Evolutionary conservation across 2,888 invertebrate species (phyloP).

Genomic region (Drosophila ezoana): DNA sequence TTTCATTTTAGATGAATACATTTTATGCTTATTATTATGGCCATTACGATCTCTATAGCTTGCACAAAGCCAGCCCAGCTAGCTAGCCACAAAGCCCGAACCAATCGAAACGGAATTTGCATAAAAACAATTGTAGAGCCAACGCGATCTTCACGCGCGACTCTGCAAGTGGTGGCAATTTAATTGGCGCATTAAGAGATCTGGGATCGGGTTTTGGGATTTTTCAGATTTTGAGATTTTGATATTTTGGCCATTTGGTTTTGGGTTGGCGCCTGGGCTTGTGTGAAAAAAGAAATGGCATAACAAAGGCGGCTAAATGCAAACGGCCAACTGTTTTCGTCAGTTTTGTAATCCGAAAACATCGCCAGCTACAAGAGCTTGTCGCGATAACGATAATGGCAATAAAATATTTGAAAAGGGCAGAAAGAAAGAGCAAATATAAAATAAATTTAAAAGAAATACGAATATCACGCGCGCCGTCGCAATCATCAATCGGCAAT

Average conservation of each 20-base stretch:
- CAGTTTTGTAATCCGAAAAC: conserved; percentile 58
- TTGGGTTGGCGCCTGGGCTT: conserved; percentile 30
- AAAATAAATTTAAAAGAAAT: conserved; percentile 14
- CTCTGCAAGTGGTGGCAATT: conserved; percentile 64
- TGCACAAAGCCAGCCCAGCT: conserved; percentile 28
- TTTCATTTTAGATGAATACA: conserved; percentile 73
- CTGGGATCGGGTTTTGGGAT: conserved; percentile 14
- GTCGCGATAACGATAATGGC: conserved; percentile 51
- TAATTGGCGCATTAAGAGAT: conserved; percentile 74
- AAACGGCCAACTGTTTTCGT: conserved; percentile 44
- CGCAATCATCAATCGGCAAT: conserved; percentile 53
- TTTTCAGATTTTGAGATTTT: conserved; percentile 11
- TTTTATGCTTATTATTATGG: conserved; percentile 62
- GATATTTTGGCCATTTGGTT: conserved; percentile 4
- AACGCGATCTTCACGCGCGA: conserved; percentile 22
- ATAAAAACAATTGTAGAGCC: conserved; percentile 67
- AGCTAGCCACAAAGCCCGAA: conserved; percentile 18
- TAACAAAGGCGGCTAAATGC: conserved; percentile 64
- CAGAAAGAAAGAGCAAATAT: conserved; percentile 16
- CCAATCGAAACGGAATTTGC: conserved; percentile 68
- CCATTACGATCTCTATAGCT: conserved; percentile 38
- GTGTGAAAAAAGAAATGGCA: conserved; percentile 72
- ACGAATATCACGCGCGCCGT: conserved; percentile 49
- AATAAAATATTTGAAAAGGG: conserved; percentile 46
- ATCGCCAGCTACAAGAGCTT: conserved; percentile 10